Percentiles rank a stretch among this genome's conserved stretches.
These are phyloP conservation scores for Riptortus pedestris DNA, from an alignment of 1,140 invertebrate species.

Conservation along the genomic window DNA sequence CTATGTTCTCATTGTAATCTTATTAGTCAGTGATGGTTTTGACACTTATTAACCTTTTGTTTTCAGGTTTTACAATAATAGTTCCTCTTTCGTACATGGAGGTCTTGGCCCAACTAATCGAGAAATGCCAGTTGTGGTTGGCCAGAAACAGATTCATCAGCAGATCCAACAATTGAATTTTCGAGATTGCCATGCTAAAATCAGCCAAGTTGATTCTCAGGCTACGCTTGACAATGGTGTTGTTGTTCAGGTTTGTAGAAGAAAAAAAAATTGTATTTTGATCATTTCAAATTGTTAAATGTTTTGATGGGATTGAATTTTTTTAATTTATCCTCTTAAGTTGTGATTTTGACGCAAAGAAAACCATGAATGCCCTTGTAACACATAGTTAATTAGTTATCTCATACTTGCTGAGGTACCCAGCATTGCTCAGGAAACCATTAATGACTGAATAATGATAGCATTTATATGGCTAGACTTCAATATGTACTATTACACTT, in stretches of 20 bases:
- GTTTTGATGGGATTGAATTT: background rate
- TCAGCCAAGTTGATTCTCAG: constrained; percentile 82
- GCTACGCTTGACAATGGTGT: constrained; percentile 87
- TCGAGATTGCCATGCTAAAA: constrained; percentile 92
- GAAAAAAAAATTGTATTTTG: too few relatives aligned
- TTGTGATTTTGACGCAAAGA: too few relatives aligned
- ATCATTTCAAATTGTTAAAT: constrained; percentile 5
- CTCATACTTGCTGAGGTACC: too few relatives aligned
- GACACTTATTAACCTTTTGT: too few relatives aligned
- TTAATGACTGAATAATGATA: too few relatives aligned
- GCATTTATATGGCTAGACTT: too few relatives aligned
- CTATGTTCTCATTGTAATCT: too few relatives aligned
- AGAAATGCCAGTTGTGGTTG: constrained; percentile 75
- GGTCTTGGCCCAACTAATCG: constrained; percentile 67
- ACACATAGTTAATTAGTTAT: too few relatives aligned
- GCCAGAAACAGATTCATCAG: constrained; percentile 89
- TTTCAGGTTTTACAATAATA: constrained; percentile 84
- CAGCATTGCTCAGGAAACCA: too few relatives aligned
- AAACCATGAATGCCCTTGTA: too few relatives aligned
- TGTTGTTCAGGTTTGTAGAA: constrained; percentile 71
- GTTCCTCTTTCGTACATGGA: constrained; percentile 91
- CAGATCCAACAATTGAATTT: constrained; percentile 92
- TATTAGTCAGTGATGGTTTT: too few relatives aligned
- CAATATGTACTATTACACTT: too few relatives aligned
- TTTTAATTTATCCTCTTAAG: background rate